phyloP scores from a whole-genome alignment of 2,888 invertebrate genomes.

The Eupithecia dodoneata region DNA sequence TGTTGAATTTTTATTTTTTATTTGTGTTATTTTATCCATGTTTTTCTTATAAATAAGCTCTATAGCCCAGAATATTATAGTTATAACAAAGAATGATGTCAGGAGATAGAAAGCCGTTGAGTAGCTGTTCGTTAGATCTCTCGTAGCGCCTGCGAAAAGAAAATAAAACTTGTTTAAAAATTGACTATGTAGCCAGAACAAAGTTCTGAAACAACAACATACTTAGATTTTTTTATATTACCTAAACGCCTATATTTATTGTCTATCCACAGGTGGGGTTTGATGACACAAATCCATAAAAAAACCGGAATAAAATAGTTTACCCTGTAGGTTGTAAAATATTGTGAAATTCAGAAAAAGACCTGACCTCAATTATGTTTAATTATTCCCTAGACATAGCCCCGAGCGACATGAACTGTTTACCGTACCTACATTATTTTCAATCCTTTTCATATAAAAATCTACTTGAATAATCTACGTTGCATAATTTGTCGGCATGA shows the following conservation, averaged over 20 bases:
- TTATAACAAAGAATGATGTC: conserved; percentile 65
- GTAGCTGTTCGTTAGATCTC: conserved; percentile 84
- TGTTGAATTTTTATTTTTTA: conserved; percentile 36
- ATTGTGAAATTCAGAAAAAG: background rate
- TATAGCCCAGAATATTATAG: conserved; percentile 66
- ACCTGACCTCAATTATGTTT: background rate
- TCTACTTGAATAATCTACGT: too few relatives aligned
- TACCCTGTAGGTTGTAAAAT: background rate
- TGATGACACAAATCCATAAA: background rate
- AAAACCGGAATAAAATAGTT: background rate
- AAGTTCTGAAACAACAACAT: background rate
- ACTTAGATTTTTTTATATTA: too few relatives aligned
- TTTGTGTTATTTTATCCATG: conserved; percentile 56
- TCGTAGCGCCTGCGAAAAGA: conserved; percentile 78
- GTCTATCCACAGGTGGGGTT: background rate
- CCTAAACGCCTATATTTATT: background rate
- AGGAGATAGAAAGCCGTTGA: conserved; percentile 83
- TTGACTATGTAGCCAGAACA: background rate
- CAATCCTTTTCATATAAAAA: too few relatives aligned
- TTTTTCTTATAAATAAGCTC: conserved; percentile 68
- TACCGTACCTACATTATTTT: too few relatives aligned
- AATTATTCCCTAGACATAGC: too few relatives aligned
- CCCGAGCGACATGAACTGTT: too few relatives aligned
- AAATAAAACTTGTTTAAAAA: background rate
- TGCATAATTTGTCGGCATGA: too few relatives aligned